Evolutionary conservation across 2,888 invertebrate genomes (phyloP), one percentile per base, ranked within the genome.

Genomic region (Bimastos eiseni): DNA sequence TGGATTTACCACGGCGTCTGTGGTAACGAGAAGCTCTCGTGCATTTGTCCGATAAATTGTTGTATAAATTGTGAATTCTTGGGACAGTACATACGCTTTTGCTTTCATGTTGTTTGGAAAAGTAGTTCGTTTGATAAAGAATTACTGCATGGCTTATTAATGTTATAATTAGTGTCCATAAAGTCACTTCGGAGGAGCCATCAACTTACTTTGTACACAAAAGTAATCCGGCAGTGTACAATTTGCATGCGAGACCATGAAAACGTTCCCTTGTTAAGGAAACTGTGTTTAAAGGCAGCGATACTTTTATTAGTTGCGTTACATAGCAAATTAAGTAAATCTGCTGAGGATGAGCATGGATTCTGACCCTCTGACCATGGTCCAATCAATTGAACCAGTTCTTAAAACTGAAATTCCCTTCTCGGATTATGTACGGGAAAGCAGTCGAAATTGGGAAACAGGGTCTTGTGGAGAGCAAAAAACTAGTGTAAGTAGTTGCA

Each of bases 371-470:
- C n/a, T n/a, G 70, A 70, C 70, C 70, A 70, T 70, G 70, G n/a
- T 70, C 70, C n/a, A 70, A n/a, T 5, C 70, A 70, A n/a, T 70
- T 70, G 70, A 86, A 34, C 86, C 86, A 37, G 86, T 86, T 37
- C 86, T 86, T 86, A 86, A 86, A 37, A 86, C 86, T 6, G 86
- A 86, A 37, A 86, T 86, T 86, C 36, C 86, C 36, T 37, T 37
- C 36, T 36, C 34, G 86, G 86, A 86, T 86, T 86, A 86, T 37
- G 86, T 36, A 36, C 30, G 70, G 2, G n/a, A n/a, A n/a, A 70
- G 17, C 70, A n/a, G 70, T n/a, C n/a, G n/a, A n/a, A 17, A n/a
- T n/a, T 70, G 70, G 70, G 70, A 30, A 30, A n/a, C 70, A n/a
- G 70, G 11, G 70, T n/a, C 70, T 55, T 55, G 4, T 55, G 30